phyloP scores from a whole-genome alignment of 2,888 invertebrate species.

The Drosophila austrosaltans region DNA sequence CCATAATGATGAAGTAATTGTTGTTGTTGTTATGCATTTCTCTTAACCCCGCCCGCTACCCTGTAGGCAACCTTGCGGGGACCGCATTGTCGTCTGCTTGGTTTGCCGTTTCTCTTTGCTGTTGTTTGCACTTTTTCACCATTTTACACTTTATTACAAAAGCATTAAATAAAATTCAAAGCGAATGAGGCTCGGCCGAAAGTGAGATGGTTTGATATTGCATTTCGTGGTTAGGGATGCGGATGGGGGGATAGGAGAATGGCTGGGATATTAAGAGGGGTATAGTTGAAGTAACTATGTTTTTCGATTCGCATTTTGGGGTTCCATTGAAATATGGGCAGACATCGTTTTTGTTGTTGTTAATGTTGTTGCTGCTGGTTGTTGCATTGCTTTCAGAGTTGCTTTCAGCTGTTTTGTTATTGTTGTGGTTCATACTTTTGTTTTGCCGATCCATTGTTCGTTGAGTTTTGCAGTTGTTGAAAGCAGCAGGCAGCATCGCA shows the following conservation, averaged over 20 bases:
- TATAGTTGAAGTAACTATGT: neutral
- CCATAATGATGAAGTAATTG: constrained; percentile 47
- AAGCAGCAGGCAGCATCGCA: constrained; percentile 42
- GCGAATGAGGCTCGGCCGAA: constrained; percentile 67
- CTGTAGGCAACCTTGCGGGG: neutral
- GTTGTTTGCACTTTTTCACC: constrained; percentile 78
- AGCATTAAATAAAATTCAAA: constrained; percentile 80
- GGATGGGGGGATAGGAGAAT: neutral
- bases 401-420: constrained; percentile 47
- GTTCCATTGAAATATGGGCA: constrained; percentile 55
- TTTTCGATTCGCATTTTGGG: constrained; percentile 68
- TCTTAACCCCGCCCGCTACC: neutral
- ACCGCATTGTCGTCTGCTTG: constrained; percentile 9
- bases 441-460: constrained; percentile 65
- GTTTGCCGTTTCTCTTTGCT: constrained; percentile 34
- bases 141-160: constrained; percentile 79
- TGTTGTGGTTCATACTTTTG: constrained; percentile 73
- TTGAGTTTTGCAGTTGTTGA: constrained; percentile 36
- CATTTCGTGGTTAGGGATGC: neutral
- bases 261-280: neutral
- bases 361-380: constrained; percentile 44
- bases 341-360: constrained; percentile 6
- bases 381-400: constrained; percentile 59
- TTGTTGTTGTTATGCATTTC: constrained; percentile 59
- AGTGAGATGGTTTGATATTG: constrained; percentile 26